Evolutionary conservation across 2,797 vertebrate genomes (phyloP).

Genomic region (Pogoniulus pusillus): DNA sequence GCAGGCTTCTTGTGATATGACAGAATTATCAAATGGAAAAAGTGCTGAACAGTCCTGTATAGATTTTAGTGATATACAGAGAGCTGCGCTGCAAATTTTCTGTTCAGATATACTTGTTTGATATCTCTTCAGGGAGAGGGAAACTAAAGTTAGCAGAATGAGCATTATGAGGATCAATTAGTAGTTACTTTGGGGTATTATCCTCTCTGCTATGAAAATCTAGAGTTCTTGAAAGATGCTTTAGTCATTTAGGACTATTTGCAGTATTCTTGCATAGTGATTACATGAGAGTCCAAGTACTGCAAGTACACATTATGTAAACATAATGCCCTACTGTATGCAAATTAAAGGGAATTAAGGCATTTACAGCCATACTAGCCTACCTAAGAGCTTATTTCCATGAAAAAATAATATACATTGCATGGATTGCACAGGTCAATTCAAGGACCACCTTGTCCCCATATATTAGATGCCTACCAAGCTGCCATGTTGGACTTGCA

Average conservation of each 20-base stretch:
- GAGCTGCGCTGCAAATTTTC: neutral
- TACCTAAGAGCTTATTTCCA: neutral
- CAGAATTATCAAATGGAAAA: neutral
- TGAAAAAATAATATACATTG: neutral
- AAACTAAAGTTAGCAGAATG: neutral
- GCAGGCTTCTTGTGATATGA: neutral
- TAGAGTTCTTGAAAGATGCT: neutral
- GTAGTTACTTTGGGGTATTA: neutral
- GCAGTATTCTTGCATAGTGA: neutral
- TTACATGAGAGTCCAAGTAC: neutral
- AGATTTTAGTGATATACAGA: fast-evolving
- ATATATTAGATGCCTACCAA: neutral
- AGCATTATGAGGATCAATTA: neutral
- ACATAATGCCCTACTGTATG: neutral
- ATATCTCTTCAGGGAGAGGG: neutral
- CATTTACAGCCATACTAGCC: neutral
- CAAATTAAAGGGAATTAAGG: neutral
- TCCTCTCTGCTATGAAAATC: neutral
- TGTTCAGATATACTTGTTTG: neutral
- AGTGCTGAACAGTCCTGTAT: neutral
- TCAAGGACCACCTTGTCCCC: fast-evolving
- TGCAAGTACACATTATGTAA: neutral
- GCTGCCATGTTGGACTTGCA: neutral
- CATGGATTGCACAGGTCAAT: neutral
- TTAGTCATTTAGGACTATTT: neutral